Evolutionary conservation across 1,140 invertebrate genomes (phyloP).

Genomic region (Propsilocerus akamusi): DNA sequence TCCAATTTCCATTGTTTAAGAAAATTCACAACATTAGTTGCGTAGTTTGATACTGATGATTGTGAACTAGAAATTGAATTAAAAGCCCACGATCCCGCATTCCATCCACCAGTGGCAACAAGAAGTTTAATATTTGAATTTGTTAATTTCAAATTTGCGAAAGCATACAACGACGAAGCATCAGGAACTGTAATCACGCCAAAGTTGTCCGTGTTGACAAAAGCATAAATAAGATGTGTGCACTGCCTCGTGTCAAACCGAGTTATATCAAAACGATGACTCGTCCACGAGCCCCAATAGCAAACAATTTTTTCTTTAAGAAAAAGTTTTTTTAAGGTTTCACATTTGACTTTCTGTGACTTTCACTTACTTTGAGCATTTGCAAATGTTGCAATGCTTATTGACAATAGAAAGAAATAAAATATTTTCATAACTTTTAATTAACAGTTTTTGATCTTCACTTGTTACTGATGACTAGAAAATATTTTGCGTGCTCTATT

Average conservation of each 20-base stretch:
- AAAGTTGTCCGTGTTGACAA: constrained; percentile 25
- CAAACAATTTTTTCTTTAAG: constrained; percentile 35
- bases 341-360: too few species aligned
- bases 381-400: too few species aligned
- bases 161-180: constrained; percentile 24
- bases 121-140: constrained; percentile 32
- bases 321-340: too few species aligned
- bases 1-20: constrained; percentile 29
- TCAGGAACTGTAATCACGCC: constrained; percentile 30
- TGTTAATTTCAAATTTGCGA: constrained; percentile 22
- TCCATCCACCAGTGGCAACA: constrained; percentile 43
- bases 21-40: constrained; percentile 24
- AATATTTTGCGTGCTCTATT: too few species aligned
- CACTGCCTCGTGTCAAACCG: constrained; percentile 32
- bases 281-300: constrained; percentile 31
- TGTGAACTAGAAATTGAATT: constrained; percentile 21
- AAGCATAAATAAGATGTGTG: constrained; percentile 38
- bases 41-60: constrained; percentile 17
- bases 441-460: too few species aligned
- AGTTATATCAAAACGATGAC: constrained; percentile 26
- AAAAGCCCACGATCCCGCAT: constrained; percentile 27
- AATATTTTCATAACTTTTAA: too few species aligned
- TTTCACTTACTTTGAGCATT: too few species aligned
- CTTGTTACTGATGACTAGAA: too few species aligned
- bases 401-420: too few species aligned